Percentiles rank a stretch among this genome's conserved stretches.
phyloP scores from a whole-genome alignment of 2,797 vertebrate species.

The Pseudocheirus occidentalis region DNA sequence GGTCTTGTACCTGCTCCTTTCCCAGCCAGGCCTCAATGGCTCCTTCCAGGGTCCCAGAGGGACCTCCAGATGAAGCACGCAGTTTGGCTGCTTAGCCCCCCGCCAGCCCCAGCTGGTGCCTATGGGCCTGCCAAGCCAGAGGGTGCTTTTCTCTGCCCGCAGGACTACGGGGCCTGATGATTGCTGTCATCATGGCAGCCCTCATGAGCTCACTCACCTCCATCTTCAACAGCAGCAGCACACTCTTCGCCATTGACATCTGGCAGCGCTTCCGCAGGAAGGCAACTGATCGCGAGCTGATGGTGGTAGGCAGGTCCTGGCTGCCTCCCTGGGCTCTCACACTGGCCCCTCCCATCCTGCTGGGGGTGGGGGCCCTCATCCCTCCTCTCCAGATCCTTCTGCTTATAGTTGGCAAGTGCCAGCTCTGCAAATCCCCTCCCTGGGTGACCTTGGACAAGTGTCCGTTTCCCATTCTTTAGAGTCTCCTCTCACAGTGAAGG shows the following conservation, averaged over 20 bases:
- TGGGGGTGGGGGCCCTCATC: accelerated
- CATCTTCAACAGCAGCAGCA: constrained; percentile 97
- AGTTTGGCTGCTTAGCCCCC: accelerated
- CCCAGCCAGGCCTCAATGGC: not conserved
- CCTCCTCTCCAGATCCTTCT: not conserved
- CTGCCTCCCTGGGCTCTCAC: accelerated
- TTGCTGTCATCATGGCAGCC: constrained; percentile 95
- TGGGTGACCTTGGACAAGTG: not conserved
- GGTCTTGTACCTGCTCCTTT: not conserved
- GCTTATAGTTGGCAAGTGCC: not conserved
- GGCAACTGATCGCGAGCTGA: constrained; percentile 92
- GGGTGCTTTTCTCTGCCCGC: constrained; percentile 15
- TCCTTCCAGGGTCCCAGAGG: not conserved
- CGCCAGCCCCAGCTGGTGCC: not conserved
- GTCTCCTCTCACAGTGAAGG: not conserved
- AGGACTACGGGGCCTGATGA: constrained; percentile 97
- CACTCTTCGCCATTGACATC: constrained; percentile 94
- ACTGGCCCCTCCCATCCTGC: too few species aligned
- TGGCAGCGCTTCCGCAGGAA: constrained; percentile 87
- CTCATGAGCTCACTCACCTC: constrained; percentile 98
- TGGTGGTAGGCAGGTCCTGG: constrained; percentile 93
- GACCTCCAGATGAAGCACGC: not conserved
- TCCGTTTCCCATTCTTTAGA: not conserved
- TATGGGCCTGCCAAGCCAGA: accelerated
- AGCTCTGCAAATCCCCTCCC: not conserved